Conservation (phyloP, 2,797 vertebrate species). For the Enteromius anoplus region DNA sequence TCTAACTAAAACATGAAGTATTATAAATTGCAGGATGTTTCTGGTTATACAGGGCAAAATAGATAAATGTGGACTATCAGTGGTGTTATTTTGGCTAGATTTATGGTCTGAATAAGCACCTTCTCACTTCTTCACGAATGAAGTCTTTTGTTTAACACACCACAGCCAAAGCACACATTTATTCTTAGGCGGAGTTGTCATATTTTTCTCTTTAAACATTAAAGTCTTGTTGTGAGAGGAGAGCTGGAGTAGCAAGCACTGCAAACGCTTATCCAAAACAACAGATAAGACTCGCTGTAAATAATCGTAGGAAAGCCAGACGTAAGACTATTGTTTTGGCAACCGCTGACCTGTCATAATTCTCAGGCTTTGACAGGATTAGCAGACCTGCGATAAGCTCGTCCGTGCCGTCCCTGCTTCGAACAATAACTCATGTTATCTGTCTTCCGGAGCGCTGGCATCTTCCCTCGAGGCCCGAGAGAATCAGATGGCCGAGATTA, state of each 20-base stretch:
- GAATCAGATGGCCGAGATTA: conserved; percentile 68
- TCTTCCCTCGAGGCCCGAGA: conserved; percentile 60
- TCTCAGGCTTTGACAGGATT: conserved; percentile 71
- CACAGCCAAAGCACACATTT: not conserved
- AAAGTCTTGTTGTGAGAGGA: conserved; percentile 26
- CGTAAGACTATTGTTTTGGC: conserved; percentile 70
- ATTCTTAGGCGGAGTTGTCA: conserved; percentile 26
- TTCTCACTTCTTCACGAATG: not conserved
- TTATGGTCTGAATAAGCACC: not conserved
- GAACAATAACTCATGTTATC: conserved; percentile 59
- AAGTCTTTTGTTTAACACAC: not conserved
- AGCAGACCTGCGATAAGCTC: conserved; percentile 56
- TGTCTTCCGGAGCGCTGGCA: conserved; percentile 54
- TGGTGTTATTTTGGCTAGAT: not conserved
- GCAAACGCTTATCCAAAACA: conserved; percentile 55
- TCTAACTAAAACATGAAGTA: not conserved
- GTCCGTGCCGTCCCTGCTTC: conserved; percentile 33
- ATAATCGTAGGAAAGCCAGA: conserved; percentile 68
- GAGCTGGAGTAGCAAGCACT: conserved; percentile 35
- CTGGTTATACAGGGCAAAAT: not conserved
- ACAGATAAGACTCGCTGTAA: conserved; percentile 69
- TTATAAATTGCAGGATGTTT: not conserved
- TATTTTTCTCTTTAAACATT: conserved; percentile 61
- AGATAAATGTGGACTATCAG: not conserved
- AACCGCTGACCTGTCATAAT: conserved; percentile 65